Evolutionary conservation across 1,140 invertebrate genomes (phyloP).

Genomic region (Bicyclus anynana): DNA sequence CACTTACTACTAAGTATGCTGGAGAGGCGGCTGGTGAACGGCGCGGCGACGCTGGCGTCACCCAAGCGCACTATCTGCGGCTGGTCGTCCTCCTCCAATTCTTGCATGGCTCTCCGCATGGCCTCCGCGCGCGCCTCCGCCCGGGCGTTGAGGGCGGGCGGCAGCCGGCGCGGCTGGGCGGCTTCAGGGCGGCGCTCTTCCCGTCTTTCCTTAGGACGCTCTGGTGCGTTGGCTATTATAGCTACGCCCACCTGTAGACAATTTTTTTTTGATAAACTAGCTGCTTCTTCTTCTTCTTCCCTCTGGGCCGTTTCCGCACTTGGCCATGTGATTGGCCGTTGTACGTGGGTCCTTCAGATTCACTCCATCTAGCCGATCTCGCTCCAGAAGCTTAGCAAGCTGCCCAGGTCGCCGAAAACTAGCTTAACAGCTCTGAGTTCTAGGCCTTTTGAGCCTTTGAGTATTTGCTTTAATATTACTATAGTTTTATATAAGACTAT

Average conservation of each 20-base stretch:
- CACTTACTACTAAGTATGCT: conserved; percentile 96
- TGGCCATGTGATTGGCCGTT: too few species aligned
- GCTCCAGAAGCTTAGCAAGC: too few species aligned
- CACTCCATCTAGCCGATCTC: too few species aligned
- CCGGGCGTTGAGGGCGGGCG: conserved; percentile 36
- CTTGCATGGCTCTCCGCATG: conserved; percentile 89
- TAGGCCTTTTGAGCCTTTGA: too few species aligned
- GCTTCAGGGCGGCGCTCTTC: conserved; percentile 41
- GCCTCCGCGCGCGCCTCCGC: conserved; percentile 47
- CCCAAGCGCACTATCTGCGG: conserved; percentile 95
- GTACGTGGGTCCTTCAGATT: too few species aligned
- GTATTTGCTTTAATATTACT: too few species aligned
- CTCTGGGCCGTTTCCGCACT: too few species aligned
- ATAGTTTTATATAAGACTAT: too few species aligned
- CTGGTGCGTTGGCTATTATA: conserved; percentile 91
- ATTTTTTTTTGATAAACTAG: not conserved
- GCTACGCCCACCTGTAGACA: conserved; percentile 84
- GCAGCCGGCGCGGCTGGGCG: conserved; percentile 48
- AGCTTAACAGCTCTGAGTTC: too few species aligned
- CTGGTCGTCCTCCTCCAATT: conserved; percentile 94
- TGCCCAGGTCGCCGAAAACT: too few species aligned
- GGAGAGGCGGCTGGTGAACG: conserved; percentile 98
- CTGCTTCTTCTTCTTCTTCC: too few species aligned
- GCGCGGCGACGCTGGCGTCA: conserved; percentile 99
- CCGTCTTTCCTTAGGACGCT: conserved; percentile 63